Conservation (phyloP, 2,888 invertebrate genomes). For the Andrena haemorrhoa region DNA sequence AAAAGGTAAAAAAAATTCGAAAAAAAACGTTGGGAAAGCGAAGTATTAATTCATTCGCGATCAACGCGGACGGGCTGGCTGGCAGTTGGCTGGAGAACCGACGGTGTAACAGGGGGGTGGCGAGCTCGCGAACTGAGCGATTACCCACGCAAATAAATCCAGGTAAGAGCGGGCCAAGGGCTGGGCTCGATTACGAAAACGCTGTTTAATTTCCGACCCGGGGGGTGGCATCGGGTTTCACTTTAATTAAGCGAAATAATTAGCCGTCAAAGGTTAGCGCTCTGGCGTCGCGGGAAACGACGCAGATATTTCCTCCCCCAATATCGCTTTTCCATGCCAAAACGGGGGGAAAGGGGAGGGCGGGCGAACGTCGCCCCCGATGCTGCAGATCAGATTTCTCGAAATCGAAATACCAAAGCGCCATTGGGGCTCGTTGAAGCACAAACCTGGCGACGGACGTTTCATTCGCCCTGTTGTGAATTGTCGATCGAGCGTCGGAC, state of each 20-base stretch:
- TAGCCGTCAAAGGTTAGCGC: constrained; percentile 71
- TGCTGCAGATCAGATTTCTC: constrained; percentile 54
- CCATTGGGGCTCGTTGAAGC: no score
- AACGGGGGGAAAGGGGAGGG: not conserved
- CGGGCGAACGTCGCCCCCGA: not conserved
- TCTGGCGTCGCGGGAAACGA: constrained; percentile 50
- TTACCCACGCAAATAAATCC: constrained; percentile 63
- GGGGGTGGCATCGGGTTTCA: constrained; percentile 72
- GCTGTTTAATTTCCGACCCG: constrained; percentile 68
- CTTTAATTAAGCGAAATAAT: constrained; percentile 80
- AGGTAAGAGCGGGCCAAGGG: constrained; percentile 45
- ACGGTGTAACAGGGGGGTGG: constrained; percentile 23
- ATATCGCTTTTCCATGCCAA: constrained; percentile 41
- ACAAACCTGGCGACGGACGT: no score
- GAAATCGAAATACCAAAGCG: not conserved
- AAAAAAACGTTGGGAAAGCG: not conserved
- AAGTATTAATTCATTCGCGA: constrained; percentile 37
- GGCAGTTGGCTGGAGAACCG: constrained; percentile 27
- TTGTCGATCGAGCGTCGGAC: no score
- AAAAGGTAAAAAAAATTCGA: constrained; percentile 25
- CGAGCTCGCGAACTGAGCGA: constrained; percentile 59
- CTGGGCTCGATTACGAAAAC: constrained; percentile 67
- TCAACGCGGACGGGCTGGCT: not conserved
- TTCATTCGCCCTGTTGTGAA: no score
- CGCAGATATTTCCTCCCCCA: constrained; percentile 53